A percentile compares a stretch with the other conserved stretches of the same genome.
Evolutionary conservation across 2,888 invertebrate species (phyloP).

Genomic region (Stenurella melanura): DNA sequence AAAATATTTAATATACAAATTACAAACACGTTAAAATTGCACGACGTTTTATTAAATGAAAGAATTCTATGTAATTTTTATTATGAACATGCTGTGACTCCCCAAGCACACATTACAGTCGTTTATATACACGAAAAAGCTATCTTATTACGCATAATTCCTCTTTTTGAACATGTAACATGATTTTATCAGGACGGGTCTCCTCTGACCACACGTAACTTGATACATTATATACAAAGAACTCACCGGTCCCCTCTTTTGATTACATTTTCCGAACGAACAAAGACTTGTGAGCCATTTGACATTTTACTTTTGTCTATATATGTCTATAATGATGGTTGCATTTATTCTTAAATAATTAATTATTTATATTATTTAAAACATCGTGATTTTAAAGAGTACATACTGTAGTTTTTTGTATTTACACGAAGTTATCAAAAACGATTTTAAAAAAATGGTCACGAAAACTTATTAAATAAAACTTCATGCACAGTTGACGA

Average conservation of each 20-base stretch:
- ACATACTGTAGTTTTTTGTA: too few relatives aligned
- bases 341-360: constrained; percentile 8
- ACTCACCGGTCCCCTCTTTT: constrained; percentile 39
- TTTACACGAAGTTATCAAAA: too few relatives aligned
- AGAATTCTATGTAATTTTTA: constrained; percentile 55
- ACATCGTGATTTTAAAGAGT: too few relatives aligned
- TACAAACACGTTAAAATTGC: constrained; percentile 34
- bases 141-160: constrained; percentile 63
- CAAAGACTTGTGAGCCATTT: constrained; percentile 46
- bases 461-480: too few relatives aligned
- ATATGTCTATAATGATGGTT: not conserved
- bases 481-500: too few relatives aligned
- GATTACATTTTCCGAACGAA: constrained; percentile 51
- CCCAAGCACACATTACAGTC: constrained; percentile 56
- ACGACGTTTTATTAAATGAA: constrained; percentile 45
- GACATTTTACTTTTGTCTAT: constrained; percentile 19
- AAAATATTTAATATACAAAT: constrained; percentile 47
- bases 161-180: constrained; percentile 57
- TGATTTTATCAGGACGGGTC: constrained; percentile 58
- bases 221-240: constrained; percentile 44
- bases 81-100: constrained; percentile 48
- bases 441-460: too few relatives aligned
- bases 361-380: too few relatives aligned
- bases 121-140: constrained; percentile 63
- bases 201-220: constrained; percentile 50